Percentiles rank a stretch among this genome's conserved stretches.
Conservation (phyloP, 2,113 vertebrate genomes). For the Dromas ardeola region DNA sequence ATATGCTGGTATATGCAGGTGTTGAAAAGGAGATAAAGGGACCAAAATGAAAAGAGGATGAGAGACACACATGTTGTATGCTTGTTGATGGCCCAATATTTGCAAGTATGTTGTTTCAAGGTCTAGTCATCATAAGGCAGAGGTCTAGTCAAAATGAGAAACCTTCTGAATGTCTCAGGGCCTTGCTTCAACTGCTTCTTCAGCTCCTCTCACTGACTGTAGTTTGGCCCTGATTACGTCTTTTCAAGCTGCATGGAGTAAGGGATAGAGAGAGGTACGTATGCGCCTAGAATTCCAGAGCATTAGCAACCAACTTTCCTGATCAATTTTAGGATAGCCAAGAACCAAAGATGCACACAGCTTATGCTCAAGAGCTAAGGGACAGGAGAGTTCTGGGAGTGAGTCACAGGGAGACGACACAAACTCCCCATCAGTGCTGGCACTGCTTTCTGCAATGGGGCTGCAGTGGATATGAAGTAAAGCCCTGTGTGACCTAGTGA, state of each 20-base stretch:
- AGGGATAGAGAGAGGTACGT: not conserved
- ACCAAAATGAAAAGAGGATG: not conserved
- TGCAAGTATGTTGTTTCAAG: not conserved
- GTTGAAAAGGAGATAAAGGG: not conserved
- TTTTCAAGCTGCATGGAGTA: not conserved
- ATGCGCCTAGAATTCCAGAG: not conserved
- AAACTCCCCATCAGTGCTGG: not conserved
- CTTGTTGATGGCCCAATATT: not conserved
- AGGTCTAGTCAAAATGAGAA: not conserved
- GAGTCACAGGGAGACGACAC: not conserved
- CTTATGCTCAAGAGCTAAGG: not conserved
- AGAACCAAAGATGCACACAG: not conserved
- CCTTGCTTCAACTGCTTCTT: not conserved
- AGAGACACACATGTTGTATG: not conserved
- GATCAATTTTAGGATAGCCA: not conserved
- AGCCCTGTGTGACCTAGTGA: not conserved
- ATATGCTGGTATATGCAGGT: not conserved
- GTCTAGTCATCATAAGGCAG: not conserved
- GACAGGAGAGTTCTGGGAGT: not conserved
- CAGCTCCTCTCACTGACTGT: not conserved
- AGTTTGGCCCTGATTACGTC: not conserved
- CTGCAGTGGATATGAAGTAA: not conserved
- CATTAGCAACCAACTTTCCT: not conserved
- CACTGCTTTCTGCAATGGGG: not conserved
- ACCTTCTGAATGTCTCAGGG: not conserved